Conservation (phyloP, 2,888 invertebrate genomes). For the Cerastoderma edule region DNA sequence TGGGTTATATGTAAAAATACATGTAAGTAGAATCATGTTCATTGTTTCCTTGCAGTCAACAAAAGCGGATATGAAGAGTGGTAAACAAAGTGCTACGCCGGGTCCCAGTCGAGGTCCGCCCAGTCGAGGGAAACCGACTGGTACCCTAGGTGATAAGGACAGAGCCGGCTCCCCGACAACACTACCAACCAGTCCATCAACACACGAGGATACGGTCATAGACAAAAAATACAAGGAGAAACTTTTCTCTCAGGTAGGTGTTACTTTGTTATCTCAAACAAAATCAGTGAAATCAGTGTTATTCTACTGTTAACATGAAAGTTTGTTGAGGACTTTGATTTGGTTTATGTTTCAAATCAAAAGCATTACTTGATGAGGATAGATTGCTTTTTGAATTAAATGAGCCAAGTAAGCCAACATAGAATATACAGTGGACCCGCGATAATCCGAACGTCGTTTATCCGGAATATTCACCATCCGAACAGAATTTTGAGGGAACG, state of each 20-base stretch:
- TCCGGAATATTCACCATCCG: too few relatives aligned
- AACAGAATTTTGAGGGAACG: too few relatives aligned
- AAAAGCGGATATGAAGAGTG: constrained; percentile 54
- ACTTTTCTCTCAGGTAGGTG: constrained; percentile 69
- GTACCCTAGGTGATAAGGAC: constrained; percentile 52
- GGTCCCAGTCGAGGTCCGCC: constrained; percentile 42
- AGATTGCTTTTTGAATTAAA: too few relatives aligned
- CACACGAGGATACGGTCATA: constrained; percentile 62
- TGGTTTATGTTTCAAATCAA: too few relatives aligned
- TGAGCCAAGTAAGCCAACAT: too few relatives aligned
- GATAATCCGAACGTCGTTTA: too few relatives aligned
- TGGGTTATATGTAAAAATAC: too few relatives aligned
- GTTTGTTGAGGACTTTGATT: too few relatives aligned
- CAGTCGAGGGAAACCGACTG: constrained; percentile 56
- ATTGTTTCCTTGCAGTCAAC: constrained; percentile 44
- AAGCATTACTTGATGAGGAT: too few relatives aligned
- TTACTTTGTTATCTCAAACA: not conserved
- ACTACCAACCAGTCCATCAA: constrained; percentile 40
- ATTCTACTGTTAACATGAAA: too few relatives aligned
- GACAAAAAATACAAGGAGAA: constrained; percentile 76
- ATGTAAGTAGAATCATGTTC: not conserved
- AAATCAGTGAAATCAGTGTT: too few relatives aligned
- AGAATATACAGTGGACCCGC: too few relatives aligned
- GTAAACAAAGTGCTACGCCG: constrained; percentile 55
- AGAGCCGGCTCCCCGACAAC: constrained; percentile 58